phyloP scores from a whole-genome alignment of 1,140 invertebrate genomes.

The Cepaea nemoralis region DNA sequence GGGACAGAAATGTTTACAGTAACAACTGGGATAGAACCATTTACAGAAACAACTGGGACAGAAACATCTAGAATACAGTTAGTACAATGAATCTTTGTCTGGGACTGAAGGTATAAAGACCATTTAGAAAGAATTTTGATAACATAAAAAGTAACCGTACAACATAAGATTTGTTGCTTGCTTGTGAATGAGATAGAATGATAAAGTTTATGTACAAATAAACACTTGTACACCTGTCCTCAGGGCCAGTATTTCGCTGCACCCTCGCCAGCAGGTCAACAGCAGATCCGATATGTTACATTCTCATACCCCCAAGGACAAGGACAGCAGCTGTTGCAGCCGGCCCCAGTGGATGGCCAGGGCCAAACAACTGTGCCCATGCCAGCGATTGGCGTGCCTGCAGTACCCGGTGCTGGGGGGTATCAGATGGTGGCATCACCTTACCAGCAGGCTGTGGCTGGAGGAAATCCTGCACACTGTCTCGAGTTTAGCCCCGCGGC shows the following conservation, averaged over 20 bases:
- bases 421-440: constrained; percentile 14
- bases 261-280: neutral
- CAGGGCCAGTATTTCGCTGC: constrained; percentile 27
- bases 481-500: neutral
- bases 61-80: no score
- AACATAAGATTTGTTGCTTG: no score
- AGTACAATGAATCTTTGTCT: no score
- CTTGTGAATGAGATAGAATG: no score
- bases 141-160: no score
- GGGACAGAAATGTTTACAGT: no score
- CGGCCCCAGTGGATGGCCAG: constrained; percentile 14
- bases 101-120: no score
- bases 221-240: no score
- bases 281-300: constrained; percentile 8
- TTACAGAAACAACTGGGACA: no score
- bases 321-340: constrained; percentile 8
- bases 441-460: neutral
- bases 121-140: no score
- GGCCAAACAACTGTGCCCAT: constrained; percentile 35
- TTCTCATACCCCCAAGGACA: constrained; percentile 1
- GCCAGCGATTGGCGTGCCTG: constrained; percentile 23
- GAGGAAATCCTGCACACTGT: neutral
- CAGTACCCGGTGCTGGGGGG: neutral
- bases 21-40: no score
- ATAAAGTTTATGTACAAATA: no score